These are phyloP conservation scores for Apis cerana DNA, from an alignment of 1,140 invertebrate species.

Conservation along the genomic window DNA sequence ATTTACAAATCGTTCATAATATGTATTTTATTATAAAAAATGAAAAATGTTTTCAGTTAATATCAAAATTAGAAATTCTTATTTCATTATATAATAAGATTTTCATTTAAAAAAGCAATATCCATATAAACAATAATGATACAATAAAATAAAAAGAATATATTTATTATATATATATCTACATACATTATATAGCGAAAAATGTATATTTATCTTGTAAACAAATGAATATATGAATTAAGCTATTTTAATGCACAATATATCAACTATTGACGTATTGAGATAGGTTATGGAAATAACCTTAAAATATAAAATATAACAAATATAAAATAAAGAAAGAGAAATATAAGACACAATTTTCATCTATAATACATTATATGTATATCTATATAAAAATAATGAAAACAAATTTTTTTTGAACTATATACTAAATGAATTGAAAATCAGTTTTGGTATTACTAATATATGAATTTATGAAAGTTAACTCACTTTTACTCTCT, in stretches of 20 bases:
- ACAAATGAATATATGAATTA: conserved; percentile 13
- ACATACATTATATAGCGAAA: neutral
- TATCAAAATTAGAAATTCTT: neutral
- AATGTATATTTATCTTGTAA: conserved; percentile 24
- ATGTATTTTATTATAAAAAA: neutral
- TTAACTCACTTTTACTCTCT: neutral
- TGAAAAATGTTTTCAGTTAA: neutral
- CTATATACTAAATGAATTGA: neutral
- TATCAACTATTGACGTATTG: neutral
- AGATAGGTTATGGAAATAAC: conserved; percentile 15
- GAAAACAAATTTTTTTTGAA: neutral
- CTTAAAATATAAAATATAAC: neutral
- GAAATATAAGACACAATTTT: neutral
- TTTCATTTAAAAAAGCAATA: no score
- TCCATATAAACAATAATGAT: neutral
- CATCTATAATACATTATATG: neutral
- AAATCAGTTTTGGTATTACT: neutral
- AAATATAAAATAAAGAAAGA: neutral
- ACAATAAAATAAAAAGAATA: neutral
- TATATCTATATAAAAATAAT: neutral
- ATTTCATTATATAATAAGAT: neutral
- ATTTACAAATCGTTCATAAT: neutral
- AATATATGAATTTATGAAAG: neutral
- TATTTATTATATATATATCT: conserved; percentile 11
- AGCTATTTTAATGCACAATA: conserved; percentile 26